Evolutionary conservation across 30 jellyfish, hydroid and myxozoan species (phyloP).

Genomic region (Aurelia coerulea): DNA sequence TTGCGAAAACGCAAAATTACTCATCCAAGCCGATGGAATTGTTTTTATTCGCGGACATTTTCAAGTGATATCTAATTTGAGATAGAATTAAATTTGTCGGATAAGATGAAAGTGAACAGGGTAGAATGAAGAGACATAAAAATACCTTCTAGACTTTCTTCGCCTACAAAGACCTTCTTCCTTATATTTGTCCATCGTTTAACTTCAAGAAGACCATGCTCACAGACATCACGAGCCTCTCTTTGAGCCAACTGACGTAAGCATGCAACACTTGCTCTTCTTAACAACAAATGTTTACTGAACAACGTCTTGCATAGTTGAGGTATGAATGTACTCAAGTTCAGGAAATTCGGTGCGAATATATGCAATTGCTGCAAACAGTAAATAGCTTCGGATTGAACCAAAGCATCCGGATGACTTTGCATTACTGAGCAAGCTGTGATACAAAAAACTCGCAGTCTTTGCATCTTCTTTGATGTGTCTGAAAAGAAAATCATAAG

Average conservation of each 20-base stretch:
- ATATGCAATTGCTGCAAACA: constrained; percentile 96
- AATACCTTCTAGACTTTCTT: constrained; percentile 91
- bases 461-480: constrained; percentile 80
- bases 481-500: constrained; percentile 38
- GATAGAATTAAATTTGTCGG: too few species aligned
- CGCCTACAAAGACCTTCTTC: constrained; percentile 82
- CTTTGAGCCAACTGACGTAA: constrained; percentile 96
- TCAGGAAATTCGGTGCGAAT: constrained; percentile 96
- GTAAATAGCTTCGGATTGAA: constrained; percentile 93
- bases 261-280: constrained; percentile 98
- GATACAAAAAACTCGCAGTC: constrained; percentile 91
- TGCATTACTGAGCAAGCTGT: constrained; percentile 98
- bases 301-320: constrained; percentile 80
- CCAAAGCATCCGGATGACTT: constrained; percentile 96
- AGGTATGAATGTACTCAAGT: constrained; percentile 80
- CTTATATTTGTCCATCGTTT: constrained; percentile 69
- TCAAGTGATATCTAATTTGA: too few species aligned
- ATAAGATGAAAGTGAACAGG: too few species aligned
- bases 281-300: constrained; percentile 90
- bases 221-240: constrained; percentile 94
- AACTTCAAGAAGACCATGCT: constrained; percentile 71
- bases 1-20: too few species aligned
- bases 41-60: too few species aligned
- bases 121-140: too few species aligned
- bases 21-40: too few species aligned